phyloP scores from a whole-genome alignment of 1,140 invertebrate genomes.

The Trypoxylus dichotomus region DNA sequence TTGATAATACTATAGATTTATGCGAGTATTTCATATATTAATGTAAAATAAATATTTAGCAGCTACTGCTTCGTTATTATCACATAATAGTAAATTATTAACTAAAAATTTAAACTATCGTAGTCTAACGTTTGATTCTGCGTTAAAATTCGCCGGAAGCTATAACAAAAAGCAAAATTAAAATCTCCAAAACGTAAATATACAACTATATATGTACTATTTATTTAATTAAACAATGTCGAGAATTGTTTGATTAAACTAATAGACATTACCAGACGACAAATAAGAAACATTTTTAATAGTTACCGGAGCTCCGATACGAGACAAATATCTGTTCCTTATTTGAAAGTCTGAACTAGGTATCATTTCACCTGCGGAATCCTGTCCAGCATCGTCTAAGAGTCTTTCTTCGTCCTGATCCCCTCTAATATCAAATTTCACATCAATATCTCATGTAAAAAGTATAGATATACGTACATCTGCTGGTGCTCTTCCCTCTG shows the following conservation, averaged over 20 bases:
- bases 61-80: not conserved
- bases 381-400: conserved; percentile 49
- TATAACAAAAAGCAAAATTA: not conserved
- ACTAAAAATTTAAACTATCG: not conserved
- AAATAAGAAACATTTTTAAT: conserved; percentile 10
- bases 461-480: conserved; percentile 44
- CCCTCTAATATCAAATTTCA: conserved; percentile 42
- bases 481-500: conserved; percentile 61
- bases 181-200: not conserved
- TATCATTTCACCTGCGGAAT: conserved; percentile 57
- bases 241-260: not conserved
- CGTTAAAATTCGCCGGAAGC: conserved; percentile 7
- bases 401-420: conserved; percentile 59
- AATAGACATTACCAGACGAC: not conserved
- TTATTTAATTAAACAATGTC: not conserved
- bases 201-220: not conserved
- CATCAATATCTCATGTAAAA: not conserved
- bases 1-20: not conserved
- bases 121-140: not conserved
- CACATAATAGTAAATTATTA: not conserved
- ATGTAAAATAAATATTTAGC: not conserved
- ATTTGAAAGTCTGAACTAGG: conserved; percentile 65
- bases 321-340: conserved; percentile 64
- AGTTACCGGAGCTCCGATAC: conserved; percentile 63
- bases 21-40: not conserved